Conservation (phyloP, 2,888 invertebrate genomes). For the Erebia palarica region DNA sequence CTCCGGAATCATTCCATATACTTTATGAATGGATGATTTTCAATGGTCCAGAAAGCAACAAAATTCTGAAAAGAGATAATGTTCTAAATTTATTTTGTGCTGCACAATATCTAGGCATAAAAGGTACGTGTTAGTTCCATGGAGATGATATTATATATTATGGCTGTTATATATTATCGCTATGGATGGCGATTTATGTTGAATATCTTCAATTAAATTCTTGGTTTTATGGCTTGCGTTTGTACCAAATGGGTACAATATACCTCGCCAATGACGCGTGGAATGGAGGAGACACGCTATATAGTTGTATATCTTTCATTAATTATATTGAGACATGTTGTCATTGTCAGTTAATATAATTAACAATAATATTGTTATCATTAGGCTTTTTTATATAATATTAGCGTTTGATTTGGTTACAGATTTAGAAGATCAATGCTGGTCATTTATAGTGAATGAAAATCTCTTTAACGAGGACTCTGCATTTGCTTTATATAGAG, state of each 20-base stretch:
- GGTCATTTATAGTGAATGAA: constrained; percentile 88
- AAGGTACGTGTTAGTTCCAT: constrained; percentile 72
- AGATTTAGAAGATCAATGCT: constrained; percentile 90
- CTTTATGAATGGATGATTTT: constrained; percentile 93
- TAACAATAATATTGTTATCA: no score
- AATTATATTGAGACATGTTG: neutral
- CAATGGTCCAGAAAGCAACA: constrained; percentile 83
- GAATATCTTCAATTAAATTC: no score
- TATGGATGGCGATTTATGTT: no score
- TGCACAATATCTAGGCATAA: constrained; percentile 86
- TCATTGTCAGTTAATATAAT: no score
- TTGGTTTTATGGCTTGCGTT: no score
- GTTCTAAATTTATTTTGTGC: constrained; percentile 88
- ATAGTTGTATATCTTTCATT: no score
- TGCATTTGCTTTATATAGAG: constrained; percentile 86
- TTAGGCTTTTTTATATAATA: neutral
- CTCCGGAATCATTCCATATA: constrained; percentile 84
- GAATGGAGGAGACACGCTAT: no score
- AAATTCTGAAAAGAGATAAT: constrained; percentile 85
- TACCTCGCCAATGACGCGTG: no score
- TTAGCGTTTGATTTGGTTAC: constrained; percentile 35
- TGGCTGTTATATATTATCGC: no score
- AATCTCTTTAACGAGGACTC: constrained; percentile 88
- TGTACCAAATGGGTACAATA: no score
- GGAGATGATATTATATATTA: no score